A percentile compares a stretch with the other conserved stretches of the same genome.
phyloP scores from a whole-genome alignment of 2,113 vertebrate species.

The Stomatorhinus ivindoensis region DNA sequence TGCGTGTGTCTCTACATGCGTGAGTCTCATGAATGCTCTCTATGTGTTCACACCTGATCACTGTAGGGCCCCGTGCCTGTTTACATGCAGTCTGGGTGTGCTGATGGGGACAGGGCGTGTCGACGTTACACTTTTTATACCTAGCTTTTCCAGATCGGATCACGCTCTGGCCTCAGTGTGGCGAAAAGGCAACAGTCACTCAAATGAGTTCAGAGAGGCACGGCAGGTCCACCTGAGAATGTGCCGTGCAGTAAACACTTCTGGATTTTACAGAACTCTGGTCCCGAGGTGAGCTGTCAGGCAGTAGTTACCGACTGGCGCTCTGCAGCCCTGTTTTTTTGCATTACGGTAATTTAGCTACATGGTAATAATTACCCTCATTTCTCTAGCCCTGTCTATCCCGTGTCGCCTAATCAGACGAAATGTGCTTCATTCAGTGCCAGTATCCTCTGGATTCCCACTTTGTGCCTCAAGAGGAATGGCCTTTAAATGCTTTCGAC shows the following conservation, averaged over 20 bases:
- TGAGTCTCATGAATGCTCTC: not conserved
- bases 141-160: not conserved
- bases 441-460: not conserved
- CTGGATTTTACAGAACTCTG: not conserved
- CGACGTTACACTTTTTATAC: not conserved
- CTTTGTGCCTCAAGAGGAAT: not conserved
- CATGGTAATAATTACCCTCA: not conserved
- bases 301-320: not conserved
- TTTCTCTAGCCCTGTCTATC: not conserved
- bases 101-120: not conserved
- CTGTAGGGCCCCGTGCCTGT: not conserved
- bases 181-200: not conserved
- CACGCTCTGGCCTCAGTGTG: not conserved
- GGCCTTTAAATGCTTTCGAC: not conserved
- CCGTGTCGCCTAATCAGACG: not conserved
- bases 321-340: not conserved
- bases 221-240: not conserved
- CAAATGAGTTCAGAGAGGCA: not conserved
- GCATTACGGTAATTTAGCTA: not conserved
- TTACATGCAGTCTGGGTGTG: not conserved
- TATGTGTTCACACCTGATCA: not conserved
- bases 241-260: not conserved
- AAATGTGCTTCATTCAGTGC: not conserved
- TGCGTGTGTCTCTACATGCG: not conserved
- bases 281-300: not conserved